Conservation (phyloP, 2,113 vertebrate genomes). For the Albula goreensis region DNA sequence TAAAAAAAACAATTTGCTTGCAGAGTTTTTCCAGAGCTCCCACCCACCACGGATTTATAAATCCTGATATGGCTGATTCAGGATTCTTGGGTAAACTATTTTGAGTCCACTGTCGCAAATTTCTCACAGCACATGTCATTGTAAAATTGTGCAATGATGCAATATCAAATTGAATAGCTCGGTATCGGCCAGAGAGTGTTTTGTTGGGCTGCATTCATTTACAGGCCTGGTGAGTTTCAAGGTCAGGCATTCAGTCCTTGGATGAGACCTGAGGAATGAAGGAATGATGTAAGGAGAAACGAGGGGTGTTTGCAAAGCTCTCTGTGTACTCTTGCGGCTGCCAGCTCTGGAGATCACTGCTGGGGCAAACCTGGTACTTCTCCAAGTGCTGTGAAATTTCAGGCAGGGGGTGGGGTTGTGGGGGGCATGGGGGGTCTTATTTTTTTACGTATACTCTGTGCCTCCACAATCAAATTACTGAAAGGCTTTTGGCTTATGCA, state of each 20-base stretch:
- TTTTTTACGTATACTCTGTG: background rate
- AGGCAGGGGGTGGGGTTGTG: too few species aligned
- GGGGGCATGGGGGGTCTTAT: background rate
- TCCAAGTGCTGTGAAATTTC: background rate
- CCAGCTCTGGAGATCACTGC: background rate
- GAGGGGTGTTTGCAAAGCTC: background rate
- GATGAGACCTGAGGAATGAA: background rate
- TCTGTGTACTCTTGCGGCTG: background rate
- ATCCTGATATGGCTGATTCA: background rate
- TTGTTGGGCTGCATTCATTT: background rate
- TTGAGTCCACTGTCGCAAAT: too few species aligned
- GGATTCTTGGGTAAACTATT: too few species aligned
- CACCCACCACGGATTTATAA: background rate
- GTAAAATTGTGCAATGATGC: background rate
- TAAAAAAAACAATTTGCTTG: background rate
- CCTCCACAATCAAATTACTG: background rate
- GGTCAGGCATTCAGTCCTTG: background rate
- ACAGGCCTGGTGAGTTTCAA: background rate
- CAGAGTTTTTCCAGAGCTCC: background rate
- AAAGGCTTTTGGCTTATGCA: background rate
- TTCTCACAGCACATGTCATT: background rate
- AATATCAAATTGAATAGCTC: background rate
- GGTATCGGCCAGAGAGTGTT: background rate
- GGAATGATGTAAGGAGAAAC: background rate
- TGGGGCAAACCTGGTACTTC: background rate